Conservation (phyloP, 1,140 invertebrate genomes). For the Pantala flavescens region DNA sequence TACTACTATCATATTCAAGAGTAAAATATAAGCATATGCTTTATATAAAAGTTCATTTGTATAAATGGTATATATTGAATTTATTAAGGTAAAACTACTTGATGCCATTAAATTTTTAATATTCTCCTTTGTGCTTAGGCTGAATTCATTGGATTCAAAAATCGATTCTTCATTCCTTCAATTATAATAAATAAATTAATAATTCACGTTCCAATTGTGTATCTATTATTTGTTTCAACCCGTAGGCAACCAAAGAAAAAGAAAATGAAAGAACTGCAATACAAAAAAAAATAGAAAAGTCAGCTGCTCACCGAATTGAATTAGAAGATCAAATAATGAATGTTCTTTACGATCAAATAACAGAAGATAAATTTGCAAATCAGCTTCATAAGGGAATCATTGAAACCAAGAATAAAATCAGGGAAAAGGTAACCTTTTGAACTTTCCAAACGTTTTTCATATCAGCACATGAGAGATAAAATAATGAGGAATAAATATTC, state of each 20-base stretch:
- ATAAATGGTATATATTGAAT: too few species aligned
- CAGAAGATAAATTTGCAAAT: constrained; percentile 44
- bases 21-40: too few species aligned
- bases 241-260: constrained; percentile 19
- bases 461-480: background rate
- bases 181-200: too few species aligned
- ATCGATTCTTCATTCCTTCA: too few species aligned
- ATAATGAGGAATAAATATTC: background rate
- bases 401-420: constrained; percentile 21
- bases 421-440: constrained; percentile 19
- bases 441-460: background rate
- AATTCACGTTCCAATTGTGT: too few species aligned
- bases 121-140: too few species aligned
- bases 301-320: constrained; percentile 40
- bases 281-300: constrained; percentile 38
- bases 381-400: constrained; percentile 22
- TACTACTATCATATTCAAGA: too few species aligned
- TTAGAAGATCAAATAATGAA: constrained; percentile 52
- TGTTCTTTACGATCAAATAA: constrained; percentile 53
- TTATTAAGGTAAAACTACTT: too few species aligned
- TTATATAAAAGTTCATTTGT: too few species aligned
- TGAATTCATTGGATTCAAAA: too few species aligned
- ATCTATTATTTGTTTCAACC: too few species aligned
- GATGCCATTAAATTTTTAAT: too few species aligned
- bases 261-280: constrained; percentile 29